Conservation (phyloP, 2,797 vertebrate genomes). For the Meriones psammophilus region DNA sequence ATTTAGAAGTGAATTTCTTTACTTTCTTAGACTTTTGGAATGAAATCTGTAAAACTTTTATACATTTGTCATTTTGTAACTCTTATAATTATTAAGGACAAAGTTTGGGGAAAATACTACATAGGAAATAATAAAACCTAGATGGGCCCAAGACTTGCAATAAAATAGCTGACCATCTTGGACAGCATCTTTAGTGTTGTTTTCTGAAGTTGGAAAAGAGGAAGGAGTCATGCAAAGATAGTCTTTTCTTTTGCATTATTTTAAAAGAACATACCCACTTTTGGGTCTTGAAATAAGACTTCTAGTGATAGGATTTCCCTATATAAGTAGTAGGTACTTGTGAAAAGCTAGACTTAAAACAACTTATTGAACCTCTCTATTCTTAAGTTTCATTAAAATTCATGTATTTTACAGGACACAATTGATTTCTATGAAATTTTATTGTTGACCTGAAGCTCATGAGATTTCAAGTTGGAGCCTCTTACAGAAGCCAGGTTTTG, state of each 20-base stretch:
- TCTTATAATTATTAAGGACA: not conserved
- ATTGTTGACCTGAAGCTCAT: slow-evolving; percentile 2
- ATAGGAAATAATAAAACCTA: not conserved
- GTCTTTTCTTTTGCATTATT: not conserved
- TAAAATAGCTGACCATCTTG: not conserved
- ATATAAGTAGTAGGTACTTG: not conserved
- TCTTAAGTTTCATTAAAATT: not conserved
- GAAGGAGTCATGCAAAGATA: not conserved
- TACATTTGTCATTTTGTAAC: not conserved
- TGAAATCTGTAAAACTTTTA: not conserved
- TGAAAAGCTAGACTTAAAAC: not conserved
- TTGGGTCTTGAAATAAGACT: not conserved
- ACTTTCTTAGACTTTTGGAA: slow-evolving; percentile 6
- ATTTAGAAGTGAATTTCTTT: slow-evolving; percentile 22
- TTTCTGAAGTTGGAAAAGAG: not conserved
- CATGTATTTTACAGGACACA: not conserved
- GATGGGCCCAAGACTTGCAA: not conserved
- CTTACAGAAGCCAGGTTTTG: not conserved
- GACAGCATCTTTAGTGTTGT: not conserved
- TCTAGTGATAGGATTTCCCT: not conserved
- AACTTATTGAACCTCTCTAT: not conserved
- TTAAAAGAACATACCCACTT: not conserved
- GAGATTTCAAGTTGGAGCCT: not conserved
- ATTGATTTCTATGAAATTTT: not conserved
- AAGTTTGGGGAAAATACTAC: not conserved